Evolutionary conservation across 2,888 invertebrate genomes (phyloP).

Genomic region (Zaprionus obscuricornis): DNA sequence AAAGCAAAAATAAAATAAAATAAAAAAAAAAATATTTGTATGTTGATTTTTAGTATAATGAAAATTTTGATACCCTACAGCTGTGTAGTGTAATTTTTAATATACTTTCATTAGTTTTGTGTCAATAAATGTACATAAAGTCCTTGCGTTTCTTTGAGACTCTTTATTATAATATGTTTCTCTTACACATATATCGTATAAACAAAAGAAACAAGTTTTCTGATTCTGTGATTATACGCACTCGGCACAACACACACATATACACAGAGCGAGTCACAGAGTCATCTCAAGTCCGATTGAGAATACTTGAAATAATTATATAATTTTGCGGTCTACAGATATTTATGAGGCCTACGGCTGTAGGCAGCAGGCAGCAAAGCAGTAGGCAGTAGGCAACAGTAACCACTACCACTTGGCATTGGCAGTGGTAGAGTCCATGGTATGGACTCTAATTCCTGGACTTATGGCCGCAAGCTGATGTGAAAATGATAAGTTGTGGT

Average conservation of each 20-base stretch:
- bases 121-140: too few species aligned
- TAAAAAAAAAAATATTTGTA: neutral
- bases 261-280: too few species aligned
- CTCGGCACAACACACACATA: slow-evolving; percentile 45
- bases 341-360: slow-evolving; percentile 62
- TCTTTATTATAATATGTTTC: too few species aligned
- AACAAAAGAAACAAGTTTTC: slow-evolving; percentile 55
- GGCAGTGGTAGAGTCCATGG: slow-evolving; percentile 33
- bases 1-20: slow-evolving; percentile 12
- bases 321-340: slow-evolving; percentile 67
- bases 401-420: slow-evolving; percentile 11
- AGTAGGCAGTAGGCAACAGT: too few species aligned
- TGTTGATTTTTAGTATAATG: too few species aligned
- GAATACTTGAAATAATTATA: slow-evolving; percentile 73
- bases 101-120: too few species aligned
- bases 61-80: too few species aligned
- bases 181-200: too few species aligned
- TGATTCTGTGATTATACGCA: slow-evolving; percentile 43
- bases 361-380: neutral
- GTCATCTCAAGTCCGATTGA: slow-evolving; percentile 37
- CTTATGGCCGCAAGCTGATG: slow-evolving; percentile 45
- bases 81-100: too few species aligned
- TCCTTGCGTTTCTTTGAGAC: too few species aligned
- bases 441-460: slow-evolving; percentile 59
- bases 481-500: slow-evolving; percentile 66